Evolutionary conservation across 2,113 vertebrate species (phyloP), one percentile per base, ranked within the genome.

Genomic region (Chlorocebus sabaeus): DNA sequence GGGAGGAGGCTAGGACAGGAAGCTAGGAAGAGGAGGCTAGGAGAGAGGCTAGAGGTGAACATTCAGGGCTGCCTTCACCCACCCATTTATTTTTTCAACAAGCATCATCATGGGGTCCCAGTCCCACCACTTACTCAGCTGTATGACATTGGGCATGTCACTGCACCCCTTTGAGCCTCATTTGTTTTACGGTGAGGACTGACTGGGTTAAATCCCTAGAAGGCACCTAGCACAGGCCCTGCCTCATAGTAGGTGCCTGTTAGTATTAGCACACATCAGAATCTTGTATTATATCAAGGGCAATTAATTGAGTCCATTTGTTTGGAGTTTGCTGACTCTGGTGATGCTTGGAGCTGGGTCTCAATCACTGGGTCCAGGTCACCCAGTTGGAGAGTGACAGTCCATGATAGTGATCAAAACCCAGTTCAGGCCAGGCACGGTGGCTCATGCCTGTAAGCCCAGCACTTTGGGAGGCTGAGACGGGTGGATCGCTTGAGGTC

Each of bases 1-100:
- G 45, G 32, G 1, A 30, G 7, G 2, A 38, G 17, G 0, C 13
- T 78, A 67, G 27, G 76, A 14, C 1, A 38, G 7, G 2, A n/a
- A 10, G 2, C 17, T 78, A 67, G 27, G 76, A 14, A 50, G 14
- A 38, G 7, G 2, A n/a, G 17, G 0, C 13, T 78, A 67, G 27
- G 76, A 14, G 30, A 40, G 64, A 68, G 32, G 13, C 64, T 17
- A 8, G 64, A 32, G 32, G 61, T 20, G n/a, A 75, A 55, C 57
- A 13, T 32, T 68, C 85, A 75, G 79, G 32, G 55, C 16, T 57
- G 40, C 38, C 25, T 80, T 72, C n/a, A 72, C 17, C 48, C 30
- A 13, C 22, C 4, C 27, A 18, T 10, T 90, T 72, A 52, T 35
- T 61, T 95, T 38, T 59, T 35, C 79, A 43, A 55, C 20, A 55